A percentile compares a stretch with the other conserved stretches of the same genome.
Evolutionary conservation across 2,113 vertebrate species (phyloP).

Genomic region (Archocentrus centrarchus): DNA sequence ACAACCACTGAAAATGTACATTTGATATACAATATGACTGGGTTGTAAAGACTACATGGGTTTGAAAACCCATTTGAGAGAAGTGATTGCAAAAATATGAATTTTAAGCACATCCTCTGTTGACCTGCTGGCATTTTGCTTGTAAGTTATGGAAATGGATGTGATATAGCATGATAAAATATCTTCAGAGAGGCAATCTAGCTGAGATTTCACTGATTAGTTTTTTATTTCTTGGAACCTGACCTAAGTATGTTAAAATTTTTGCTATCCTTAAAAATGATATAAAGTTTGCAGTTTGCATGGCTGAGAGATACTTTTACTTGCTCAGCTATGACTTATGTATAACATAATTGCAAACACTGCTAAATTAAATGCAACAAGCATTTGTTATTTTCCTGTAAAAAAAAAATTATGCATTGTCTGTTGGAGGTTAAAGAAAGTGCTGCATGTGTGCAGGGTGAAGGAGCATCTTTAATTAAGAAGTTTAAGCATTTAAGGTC

Average conservation of each 20-base stretch:
- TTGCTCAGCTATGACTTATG: neutral
- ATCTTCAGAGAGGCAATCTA: neutral
- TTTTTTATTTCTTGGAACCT: slow-evolving; percentile 21
- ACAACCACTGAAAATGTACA: neutral
- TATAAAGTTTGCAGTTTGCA: neutral
- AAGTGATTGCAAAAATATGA: too few species aligned
- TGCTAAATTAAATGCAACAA: neutral
- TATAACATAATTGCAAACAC: neutral
- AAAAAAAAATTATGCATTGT: neutral
- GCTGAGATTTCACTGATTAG: neutral
- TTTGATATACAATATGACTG: neutral
- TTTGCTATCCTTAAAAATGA: neutral
- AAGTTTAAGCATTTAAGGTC: slow-evolving; percentile 31
- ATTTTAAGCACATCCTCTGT: rapidly evolving
- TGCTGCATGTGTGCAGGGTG: neutral
- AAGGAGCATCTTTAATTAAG: neutral
- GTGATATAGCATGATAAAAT: neutral
- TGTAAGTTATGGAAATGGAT: neutral
- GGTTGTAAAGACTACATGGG: too few species aligned
- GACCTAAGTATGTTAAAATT: neutral
- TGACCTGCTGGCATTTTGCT: neutral
- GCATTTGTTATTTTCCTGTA: too few species aligned
- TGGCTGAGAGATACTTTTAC: neutral
- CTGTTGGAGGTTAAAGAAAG: slow-evolving; percentile 10
- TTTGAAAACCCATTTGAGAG: too few species aligned